Evolutionary conservation across 2,113 vertebrate genomes (phyloP), one percentile per base, ranked within the genome.

Genomic region (Ginglymostoma cirratum): DNA sequence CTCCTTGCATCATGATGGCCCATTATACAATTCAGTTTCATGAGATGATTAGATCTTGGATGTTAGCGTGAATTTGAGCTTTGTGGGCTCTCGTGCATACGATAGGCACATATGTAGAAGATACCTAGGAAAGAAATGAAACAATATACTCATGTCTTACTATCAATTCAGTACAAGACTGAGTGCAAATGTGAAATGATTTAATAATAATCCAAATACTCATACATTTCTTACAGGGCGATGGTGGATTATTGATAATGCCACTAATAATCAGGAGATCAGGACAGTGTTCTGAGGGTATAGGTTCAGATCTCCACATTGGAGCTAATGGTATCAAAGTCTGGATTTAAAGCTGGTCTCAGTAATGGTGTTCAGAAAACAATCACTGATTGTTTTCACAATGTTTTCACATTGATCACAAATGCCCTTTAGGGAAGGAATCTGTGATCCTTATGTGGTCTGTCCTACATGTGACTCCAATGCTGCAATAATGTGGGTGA

Each of bases 21-120:
- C 67, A 17, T 7, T 70, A 7, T 72, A 34, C 15, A 12, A 48
- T 72, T 95, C 94, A 42, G 72, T 52, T 72, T 45, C 69, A 19
- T 95, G 48, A 27, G 45, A 27, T 48, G 69, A 61, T 61, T 61
- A 19, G 6, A 3, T 94, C 8, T 94, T 42, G 93, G 55, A 15
- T 96, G 96, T 96, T 97, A 97, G 94, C 97, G 97, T 86, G 97
- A 96, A 96, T 96, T 96, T 0, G 96, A 48, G 86, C 83, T 97
- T 96, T 97, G 96, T 95, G 97, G 97, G 96, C 97, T 97, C 96
- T 97, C 97, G 34, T 97, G 97, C 97, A 97, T 98, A 94, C 98
- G 97, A 96, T 98, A 98, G 96, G 98, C 98, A 96, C 97, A 98
- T 96, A 97, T 96, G 96, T 97, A 98, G 97, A 98, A 97, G 48